Percentiles rank a stretch among this genome's conserved stretches.
phyloP scores from a whole-genome alignment of 2,888 invertebrate genomes.

The Leistus spinibarbis region DNA sequence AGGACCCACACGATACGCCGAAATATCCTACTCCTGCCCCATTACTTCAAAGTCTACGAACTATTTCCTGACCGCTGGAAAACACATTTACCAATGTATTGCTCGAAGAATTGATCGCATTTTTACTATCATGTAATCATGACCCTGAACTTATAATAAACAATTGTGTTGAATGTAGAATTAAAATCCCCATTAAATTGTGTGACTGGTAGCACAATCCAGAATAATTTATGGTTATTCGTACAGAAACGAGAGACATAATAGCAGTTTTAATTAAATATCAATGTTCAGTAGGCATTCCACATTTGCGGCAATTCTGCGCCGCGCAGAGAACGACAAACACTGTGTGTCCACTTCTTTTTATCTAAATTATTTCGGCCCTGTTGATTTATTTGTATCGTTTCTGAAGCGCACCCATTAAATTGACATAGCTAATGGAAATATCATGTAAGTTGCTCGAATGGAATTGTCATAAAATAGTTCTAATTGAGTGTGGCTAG shows the following conservation, averaged over 20 bases:
- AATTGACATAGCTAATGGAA: slow-evolving; percentile 29
- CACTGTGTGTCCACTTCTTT: too few relatives aligned
- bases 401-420: slow-evolving; percentile 15
- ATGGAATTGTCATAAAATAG: slow-evolving; percentile 37
- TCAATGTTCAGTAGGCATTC: slow-evolving; percentile 4
- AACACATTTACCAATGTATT: too few relatives aligned
- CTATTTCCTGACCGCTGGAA: too few relatives aligned
- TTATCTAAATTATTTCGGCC: slow-evolving; percentile 19
- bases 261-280: not conserved
- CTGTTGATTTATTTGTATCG: slow-evolving; percentile 16
- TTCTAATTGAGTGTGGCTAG: slow-evolving; percentile 21
- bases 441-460: slow-evolving; percentile 24
- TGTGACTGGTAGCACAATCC: too few relatives aligned
- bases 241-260: too few relatives aligned
- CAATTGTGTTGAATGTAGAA: too few relatives aligned
- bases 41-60: too few relatives aligned
- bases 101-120: too few relatives aligned
- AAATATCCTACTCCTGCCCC: not conserved
- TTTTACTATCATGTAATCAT: too few relatives aligned
- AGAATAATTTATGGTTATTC: too few relatives aligned
- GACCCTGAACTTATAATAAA: too few relatives aligned
- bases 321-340: not conserved
- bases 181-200: too few relatives aligned
- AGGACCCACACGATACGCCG: not conserved
- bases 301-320: slow-evolving; percentile 5